These are phyloP conservation scores for Melinopterus prodromus DNA, from an alignment of 2,888 invertebrate species.

Conservation along the genomic window DNA sequence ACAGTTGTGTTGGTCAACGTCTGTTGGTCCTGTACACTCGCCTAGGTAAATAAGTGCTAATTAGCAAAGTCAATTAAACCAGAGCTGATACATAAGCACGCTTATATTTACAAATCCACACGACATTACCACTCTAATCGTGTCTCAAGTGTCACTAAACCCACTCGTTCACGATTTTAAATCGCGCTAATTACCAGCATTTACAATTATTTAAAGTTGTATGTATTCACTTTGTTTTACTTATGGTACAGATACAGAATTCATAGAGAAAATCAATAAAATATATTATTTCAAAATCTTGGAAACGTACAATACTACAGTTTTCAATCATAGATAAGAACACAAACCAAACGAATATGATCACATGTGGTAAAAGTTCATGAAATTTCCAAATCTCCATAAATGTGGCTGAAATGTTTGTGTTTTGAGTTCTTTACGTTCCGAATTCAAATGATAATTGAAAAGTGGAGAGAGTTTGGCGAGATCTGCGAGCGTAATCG, in stretches of 20 bases:
- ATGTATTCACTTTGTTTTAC: not conserved
- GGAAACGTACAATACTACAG: too few relatives aligned
- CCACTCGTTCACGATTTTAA: not conserved
- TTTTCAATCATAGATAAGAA: too few relatives aligned
- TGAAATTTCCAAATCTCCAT: too few relatives aligned
- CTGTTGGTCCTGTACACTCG: not conserved
- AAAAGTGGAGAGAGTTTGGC: not conserved
- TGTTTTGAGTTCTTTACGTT: not conserved
- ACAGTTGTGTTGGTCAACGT: not conserved
- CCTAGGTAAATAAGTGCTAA: not conserved
- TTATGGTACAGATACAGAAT: not conserved
- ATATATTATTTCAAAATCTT: too few relatives aligned
- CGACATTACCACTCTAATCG: not conserved
- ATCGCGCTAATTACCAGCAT: not conserved
- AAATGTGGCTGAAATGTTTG: slow-evolving; percentile 1
- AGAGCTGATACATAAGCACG: not conserved
- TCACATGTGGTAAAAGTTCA: too few relatives aligned
- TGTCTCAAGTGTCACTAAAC: not conserved
- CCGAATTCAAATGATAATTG: not conserved
- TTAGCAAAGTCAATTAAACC: not conserved
- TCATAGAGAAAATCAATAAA: too few relatives aligned
- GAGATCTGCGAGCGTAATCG: slow-evolving; percentile 18
- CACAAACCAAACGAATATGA: too few relatives aligned
- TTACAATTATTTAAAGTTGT: not conserved
- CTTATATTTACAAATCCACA: not conserved